phyloP scores from a whole-genome alignment of 2,888 invertebrate species.

The Elaeidobius kamerunicus region DNA sequence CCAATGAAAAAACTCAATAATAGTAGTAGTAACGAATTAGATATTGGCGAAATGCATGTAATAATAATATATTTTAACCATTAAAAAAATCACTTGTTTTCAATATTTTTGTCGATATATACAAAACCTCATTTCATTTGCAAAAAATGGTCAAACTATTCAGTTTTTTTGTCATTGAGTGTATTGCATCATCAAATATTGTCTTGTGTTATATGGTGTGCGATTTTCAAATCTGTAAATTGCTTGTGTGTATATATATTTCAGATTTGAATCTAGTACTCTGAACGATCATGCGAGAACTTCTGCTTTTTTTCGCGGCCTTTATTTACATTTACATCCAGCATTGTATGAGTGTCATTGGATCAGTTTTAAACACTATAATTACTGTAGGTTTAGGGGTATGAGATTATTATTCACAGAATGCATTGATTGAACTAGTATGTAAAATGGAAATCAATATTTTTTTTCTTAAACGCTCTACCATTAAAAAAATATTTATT shows the following conservation, averaged over 20 bases:
- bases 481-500: background rate
- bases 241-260: background rate
- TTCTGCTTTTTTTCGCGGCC: constrained; percentile 37
- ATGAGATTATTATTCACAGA: too few species aligned
- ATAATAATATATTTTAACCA: constrained; percentile 1
- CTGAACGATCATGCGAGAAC: constrained; percentile 35
- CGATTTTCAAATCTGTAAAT: background rate
- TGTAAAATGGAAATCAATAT: too few species aligned
- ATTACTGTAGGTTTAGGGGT: too few species aligned
- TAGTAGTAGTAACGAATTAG: too few species aligned
- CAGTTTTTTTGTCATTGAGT: constrained; percentile 10
- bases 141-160: constrained; percentile 1
- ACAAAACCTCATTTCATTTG: background rate
- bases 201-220: constrained; percentile 1
- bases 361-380: too few species aligned
- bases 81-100: background rate
- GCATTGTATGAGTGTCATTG: too few species aligned
- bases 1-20: too few species aligned
- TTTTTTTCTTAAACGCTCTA: background rate
- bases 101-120: background rate
- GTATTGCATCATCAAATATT: constrained; percentile 14
- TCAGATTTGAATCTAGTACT: constrained; percentile 6
- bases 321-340: constrained; percentile 5
- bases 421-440: too few species aligned
- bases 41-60: too few species aligned